Percentiles rank a stretch among this genome's conserved stretches.
These are phyloP conservation scores for Ochropleura leucogaster DNA, from an alignment of 2,888 invertebrate species.

Conservation along the genomic window DNA sequence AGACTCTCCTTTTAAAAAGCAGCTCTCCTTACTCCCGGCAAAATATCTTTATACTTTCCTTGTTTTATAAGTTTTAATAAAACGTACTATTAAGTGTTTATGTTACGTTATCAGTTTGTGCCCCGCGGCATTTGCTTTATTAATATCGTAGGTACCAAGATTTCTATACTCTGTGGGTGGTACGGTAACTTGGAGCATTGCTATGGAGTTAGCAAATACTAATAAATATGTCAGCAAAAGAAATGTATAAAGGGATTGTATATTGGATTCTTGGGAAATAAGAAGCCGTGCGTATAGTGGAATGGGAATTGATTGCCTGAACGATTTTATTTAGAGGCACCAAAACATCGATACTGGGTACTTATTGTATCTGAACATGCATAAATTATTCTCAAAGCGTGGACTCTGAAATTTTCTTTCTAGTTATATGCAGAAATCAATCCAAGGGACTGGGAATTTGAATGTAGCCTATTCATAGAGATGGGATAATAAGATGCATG, in stretches of 20 bases:
- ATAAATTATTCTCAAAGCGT: background rate
- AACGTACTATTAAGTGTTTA: slow-evolving; percentile 21
- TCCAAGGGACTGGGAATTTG: no score
- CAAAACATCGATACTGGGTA: background rate
- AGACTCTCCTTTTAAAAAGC: background rate
- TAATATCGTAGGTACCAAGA: slow-evolving; percentile 28
- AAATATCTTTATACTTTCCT: background rate
- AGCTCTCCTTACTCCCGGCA: background rate
- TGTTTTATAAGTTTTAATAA: slow-evolving; percentile 16
- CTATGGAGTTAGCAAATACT: slow-evolving; percentile 46
- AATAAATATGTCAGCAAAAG: slow-evolving; percentile 47
- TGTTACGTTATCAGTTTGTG: slow-evolving; percentile 28
- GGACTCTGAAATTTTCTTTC: no score
- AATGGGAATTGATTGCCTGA: slow-evolving; percentile 10
- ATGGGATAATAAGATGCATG: no score
- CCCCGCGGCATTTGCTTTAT: slow-evolving; percentile 33
- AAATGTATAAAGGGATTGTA: slow-evolving; percentile 29
- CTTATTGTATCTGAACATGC: background rate
- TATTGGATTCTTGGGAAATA: slow-evolving; percentile 33
- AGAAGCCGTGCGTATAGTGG: slow-evolving; percentile 6
- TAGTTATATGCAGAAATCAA: no score
- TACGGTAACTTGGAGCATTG: slow-evolving; percentile 18
- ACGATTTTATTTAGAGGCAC: slow-evolving; percentile 6
- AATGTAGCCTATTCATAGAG: no score
- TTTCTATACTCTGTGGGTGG: slow-evolving; percentile 52